Percentiles rank a stretch among this genome's conserved stretches.
Evolutionary conservation across 1,140 invertebrate species (phyloP).

Genomic region (Brachystomella parvula): DNA sequence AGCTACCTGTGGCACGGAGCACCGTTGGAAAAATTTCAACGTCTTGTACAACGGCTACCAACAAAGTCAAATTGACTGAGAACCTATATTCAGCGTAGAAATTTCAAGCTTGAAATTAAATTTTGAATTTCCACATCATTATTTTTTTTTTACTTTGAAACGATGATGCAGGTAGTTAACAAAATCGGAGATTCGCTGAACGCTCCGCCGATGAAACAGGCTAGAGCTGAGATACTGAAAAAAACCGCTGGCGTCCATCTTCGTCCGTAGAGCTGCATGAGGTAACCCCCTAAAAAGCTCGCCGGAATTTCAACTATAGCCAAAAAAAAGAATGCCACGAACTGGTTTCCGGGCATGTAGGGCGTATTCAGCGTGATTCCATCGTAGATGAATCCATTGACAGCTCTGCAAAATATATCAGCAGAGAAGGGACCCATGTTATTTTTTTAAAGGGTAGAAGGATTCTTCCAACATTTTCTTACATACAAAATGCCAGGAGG

Average conservation of each 20-base stretch:
- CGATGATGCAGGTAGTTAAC: neutral
- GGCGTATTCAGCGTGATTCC: slow-evolving; percentile 53
- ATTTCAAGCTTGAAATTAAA: neutral
- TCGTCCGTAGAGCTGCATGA: slow-evolving; percentile 21
- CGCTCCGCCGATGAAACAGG: slow-evolving; percentile 13
- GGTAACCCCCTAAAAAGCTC: slow-evolving; percentile 16
- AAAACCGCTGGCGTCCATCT: slow-evolving; percentile 31
- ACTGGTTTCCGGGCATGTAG: slow-evolving; percentile 56
- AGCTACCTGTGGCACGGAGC: slow-evolving; percentile 56
- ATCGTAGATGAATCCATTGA: slow-evolving; percentile 52
- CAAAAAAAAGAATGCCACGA: slow-evolving; percentile 58
- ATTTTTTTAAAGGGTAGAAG: neutral
- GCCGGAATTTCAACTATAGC: slow-evolving; percentile 53
- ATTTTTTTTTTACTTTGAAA: slow-evolving; percentile 15
- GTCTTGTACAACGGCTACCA: slow-evolving; percentile 46
- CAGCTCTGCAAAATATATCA: slow-evolving; percentile 35
- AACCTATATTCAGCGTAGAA: slow-evolving; percentile 38
- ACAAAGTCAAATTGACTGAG: slow-evolving; percentile 44
- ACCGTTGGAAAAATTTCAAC: slow-evolving; percentile 62
- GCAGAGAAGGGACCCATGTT: slow-evolving; percentile 32
- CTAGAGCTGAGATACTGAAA: slow-evolving; percentile 14
- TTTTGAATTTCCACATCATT: neutral
- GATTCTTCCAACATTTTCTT: neutral
- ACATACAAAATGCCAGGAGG: slow-evolving; percentile 22
- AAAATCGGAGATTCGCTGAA: neutral